phyloP scores from a whole-genome alignment of 2,888 invertebrate genomes.

The Rhagonycha fulva region DNA sequence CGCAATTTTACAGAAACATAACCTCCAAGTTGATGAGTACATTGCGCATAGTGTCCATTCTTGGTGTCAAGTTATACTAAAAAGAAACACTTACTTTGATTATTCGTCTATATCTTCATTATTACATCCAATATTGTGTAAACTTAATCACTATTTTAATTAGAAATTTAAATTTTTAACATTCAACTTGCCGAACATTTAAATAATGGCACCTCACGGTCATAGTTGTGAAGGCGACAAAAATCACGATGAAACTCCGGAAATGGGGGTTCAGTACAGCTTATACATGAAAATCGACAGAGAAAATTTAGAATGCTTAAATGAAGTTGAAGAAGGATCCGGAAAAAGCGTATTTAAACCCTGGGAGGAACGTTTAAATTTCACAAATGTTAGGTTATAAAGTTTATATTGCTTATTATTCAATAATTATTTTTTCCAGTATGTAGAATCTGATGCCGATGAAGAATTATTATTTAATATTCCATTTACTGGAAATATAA shows the following conservation, averaged over 20 bases:
- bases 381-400: conserved; percentile 56
- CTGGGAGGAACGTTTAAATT: conserved; percentile 84
- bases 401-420: not conserved
- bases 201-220: conserved; percentile 60
- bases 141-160: not conserved
- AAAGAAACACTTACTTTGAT: not conserved
- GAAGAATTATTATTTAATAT: conserved; percentile 95
- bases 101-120: not conserved
- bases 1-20: too few species aligned
- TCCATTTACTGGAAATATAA: conserved; percentile 94
- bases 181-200: not conserved
- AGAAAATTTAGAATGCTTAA: conserved; percentile 86
- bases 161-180: not conserved
- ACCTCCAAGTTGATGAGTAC: too few species aligned
- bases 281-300: conserved; percentile 88
- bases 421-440: conserved; percentile 63
- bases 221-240: conserved; percentile 66
- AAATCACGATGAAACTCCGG: conserved; percentile 66
- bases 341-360: conserved; percentile 91
- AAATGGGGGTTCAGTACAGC: conserved; percentile 80
- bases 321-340: conserved; percentile 84
- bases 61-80: too few species aligned
- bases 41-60: too few species aligned
- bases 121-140: not conserved
- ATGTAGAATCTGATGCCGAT: conserved; percentile 95